A percentile compares a stretch with the other conserved stretches of the same genome.
These are phyloP conservation scores for Macrostomum lignano DNA, from an alignment of 1,140 invertebrate species.

Conservation along the genomic window DNA sequence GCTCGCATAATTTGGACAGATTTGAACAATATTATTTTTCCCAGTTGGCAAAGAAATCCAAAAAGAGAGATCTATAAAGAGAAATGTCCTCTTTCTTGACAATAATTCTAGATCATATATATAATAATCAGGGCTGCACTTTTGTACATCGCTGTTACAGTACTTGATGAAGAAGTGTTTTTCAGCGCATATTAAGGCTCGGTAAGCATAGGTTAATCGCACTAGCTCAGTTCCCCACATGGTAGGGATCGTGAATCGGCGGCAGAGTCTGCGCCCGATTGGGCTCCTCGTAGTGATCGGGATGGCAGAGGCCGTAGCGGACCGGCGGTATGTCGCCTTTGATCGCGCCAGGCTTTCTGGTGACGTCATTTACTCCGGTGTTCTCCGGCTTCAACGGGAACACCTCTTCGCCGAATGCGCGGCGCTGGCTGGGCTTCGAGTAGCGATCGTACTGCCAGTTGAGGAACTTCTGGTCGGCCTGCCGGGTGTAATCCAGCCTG, in stretches of 20 bases:
- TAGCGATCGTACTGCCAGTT: not conserved
- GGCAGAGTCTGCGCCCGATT: slow-evolving; percentile 3
- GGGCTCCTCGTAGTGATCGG: slow-evolving; percentile 5
- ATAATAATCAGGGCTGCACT: too few relatives aligned
- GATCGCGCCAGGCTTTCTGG: slow-evolving; percentile 2
- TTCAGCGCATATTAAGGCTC: too few relatives aligned
- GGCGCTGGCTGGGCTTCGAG: not conserved
- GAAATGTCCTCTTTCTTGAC: too few relatives aligned
- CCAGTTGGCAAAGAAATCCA: too few relatives aligned
- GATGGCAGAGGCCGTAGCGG: slow-evolving; percentile 6
- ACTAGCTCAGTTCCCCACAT: too few relatives aligned
- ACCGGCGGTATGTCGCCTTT: slow-evolving; percentile 4
- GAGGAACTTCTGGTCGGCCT: slow-evolving; percentile 4
- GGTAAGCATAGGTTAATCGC: too few relatives aligned
- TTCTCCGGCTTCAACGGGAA: not conserved
- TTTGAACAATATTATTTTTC: too few relatives aligned
- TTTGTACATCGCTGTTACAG: too few relatives aligned
- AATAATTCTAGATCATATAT: too few relatives aligned
- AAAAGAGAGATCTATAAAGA: too few relatives aligned
- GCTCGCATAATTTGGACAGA: too few relatives aligned
- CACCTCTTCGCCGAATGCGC: not conserved
- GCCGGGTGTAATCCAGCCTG: slow-evolving; percentile 2
- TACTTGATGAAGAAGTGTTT: too few relatives aligned
- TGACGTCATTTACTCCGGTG: slow-evolving; percentile 1
- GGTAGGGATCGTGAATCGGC: slow-evolving; percentile 1